Base-by-base conservation (phyloP, 2,888 invertebrate genomes). In the Heteromurus nitidus region DNA sequence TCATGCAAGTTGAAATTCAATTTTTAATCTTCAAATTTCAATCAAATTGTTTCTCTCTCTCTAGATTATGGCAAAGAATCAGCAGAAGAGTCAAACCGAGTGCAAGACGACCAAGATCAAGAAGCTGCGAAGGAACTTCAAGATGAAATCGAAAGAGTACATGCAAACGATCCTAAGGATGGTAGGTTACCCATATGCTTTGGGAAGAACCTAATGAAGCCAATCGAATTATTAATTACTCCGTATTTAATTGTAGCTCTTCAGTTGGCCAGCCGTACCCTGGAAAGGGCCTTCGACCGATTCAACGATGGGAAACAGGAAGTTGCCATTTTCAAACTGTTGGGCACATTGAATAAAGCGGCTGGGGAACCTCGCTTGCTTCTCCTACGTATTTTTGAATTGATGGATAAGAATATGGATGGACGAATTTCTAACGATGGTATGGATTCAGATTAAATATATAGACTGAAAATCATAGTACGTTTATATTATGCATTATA, bases 391-490 rank as follows among this genome's bases (percentile, higher is more conserved):
- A 65, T 79, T 53, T 79, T 79, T 44, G 79, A 79, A 20, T 36
- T 79, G 18, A 79, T 79, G 79, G 79, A 79, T 58, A 79, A 70
- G 55, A 58, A 79, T 28, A 72, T 79, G 79, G 72, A 79, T 53
- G 79, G 79, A 20, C 50, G 42, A 31, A 79, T 79, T 36, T 36
- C 72, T 11, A 72, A 53, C 53, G 79, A 79, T 44, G 79, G 79
- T 77, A 26, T 26, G 31, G n/a, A 2, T 58, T 16, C 47, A 11
- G 47, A 47, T 16, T n/a, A n/a, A n/a, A n/a, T n/a, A n/a, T n/a
- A n/a, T n/a, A n/a, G n/a, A n/a, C n/a, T n/a, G n/a, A n/a, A n/a
- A n/a, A n/a, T n/a, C n/a, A n/a, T n/a, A n/a, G n/a, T n/a, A n/a
- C n/a, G n/a, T n/a, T n/a, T n/a, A n/a, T n/a, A n/a, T n/a, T n/a